These are phyloP conservation scores for Bubo scandiacus DNA, from an alignment of 2,113 vertebrate species.

Conservation along the genomic window DNA sequence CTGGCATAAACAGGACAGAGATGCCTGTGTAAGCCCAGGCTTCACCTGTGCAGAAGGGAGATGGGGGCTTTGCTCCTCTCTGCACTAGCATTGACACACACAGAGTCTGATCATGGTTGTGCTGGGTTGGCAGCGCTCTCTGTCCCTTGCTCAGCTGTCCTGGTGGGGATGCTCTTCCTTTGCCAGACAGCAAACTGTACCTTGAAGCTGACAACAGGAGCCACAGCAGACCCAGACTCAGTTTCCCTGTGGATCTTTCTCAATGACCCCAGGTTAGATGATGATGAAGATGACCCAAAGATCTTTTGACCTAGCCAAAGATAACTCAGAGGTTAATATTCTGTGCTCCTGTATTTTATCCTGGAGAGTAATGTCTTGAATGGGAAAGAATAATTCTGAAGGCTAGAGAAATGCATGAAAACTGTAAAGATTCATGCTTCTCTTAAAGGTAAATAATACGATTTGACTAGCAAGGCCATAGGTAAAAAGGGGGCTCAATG, in stretches of 20 bases:
- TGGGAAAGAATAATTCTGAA: not conserved
- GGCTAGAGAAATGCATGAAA: not conserved
- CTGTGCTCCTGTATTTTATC: not conserved
- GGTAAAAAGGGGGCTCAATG: not conserved
- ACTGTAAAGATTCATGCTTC: not conserved
- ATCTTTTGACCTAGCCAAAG: not conserved
- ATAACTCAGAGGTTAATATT: not conserved
- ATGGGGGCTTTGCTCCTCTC: not conserved
- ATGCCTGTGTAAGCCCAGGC: not conserved
- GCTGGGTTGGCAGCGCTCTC: not conserved
- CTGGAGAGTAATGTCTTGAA: not conserved
- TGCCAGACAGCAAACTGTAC: not conserved
- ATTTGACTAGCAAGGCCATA: not conserved
- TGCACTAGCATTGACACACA: accelerated
- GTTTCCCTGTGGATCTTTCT: not conserved
- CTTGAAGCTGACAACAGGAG: not conserved
- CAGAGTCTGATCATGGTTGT: accelerated
- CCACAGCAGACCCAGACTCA: not conserved
- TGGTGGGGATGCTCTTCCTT: not conserved
- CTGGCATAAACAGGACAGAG: not conserved
- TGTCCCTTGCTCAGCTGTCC: not conserved
- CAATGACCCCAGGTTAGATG: not conserved
- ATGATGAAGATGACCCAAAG: not conserved
- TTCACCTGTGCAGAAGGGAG: not conserved
- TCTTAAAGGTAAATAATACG: not conserved